Conservation (phyloP, 2,113 vertebrate species). For the Planiliza haematocheilus region DNA sequence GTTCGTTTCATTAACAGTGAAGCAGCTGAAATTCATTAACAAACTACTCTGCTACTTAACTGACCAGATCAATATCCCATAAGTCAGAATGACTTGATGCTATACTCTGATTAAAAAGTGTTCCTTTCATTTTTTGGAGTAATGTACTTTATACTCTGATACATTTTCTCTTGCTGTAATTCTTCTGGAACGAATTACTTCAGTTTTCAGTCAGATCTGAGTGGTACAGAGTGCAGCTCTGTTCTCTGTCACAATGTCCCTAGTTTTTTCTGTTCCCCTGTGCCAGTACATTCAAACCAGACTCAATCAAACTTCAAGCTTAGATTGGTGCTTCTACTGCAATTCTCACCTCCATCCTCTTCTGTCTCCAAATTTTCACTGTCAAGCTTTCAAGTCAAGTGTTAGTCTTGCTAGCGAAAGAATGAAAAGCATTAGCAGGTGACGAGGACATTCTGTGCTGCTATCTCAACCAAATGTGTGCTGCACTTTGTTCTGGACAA, state of each 20-base stretch:
- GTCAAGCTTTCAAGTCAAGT: constrained; percentile 32
- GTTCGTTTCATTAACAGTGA: too few species aligned
- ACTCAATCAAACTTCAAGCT: constrained; percentile 15
- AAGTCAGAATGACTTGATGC: too few species aligned
- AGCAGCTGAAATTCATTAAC: too few species aligned
- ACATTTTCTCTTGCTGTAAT: too few species aligned
- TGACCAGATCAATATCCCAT: too few species aligned
- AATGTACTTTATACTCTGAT: too few species aligned
- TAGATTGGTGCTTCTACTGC: background rate
- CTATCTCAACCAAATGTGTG: constrained; percentile 32
- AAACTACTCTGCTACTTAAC: too few species aligned
- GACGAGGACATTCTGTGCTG: constrained; percentile 61
- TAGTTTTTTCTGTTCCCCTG: constrained; percentile 3
- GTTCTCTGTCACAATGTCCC: background rate
- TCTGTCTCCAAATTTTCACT: constrained; percentile 27
- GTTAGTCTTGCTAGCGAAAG: constrained; percentile 14
- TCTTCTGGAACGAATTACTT: too few species aligned
- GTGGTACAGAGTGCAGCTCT: background rate
- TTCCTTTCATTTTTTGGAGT: too few species aligned
- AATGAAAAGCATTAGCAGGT: constrained; percentile 44
- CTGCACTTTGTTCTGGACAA: constrained; percentile 42
- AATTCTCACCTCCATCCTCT: constrained; percentile 35
- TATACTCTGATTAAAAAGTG: too few species aligned
- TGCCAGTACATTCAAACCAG: constrained; percentile 8
- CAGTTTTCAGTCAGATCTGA: background rate